phyloP scores from a whole-genome alignment of 2,888 invertebrate species.

The Hypolimnas misippus region DNA sequence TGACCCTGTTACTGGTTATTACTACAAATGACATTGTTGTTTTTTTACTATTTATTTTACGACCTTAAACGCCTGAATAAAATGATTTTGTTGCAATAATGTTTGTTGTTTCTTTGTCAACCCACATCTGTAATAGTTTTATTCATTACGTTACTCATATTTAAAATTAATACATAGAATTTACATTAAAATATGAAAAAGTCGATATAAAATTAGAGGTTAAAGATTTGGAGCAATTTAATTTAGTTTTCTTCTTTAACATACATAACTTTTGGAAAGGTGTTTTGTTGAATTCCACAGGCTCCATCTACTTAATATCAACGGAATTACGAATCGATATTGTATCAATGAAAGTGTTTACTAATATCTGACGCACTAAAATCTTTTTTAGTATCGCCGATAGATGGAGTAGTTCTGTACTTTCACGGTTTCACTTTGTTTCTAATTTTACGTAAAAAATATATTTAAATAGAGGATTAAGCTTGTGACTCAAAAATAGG shows the following conservation, averaged over 20 bases:
- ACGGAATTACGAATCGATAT: constrained; percentile 13
- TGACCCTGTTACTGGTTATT: constrained; percentile 65
- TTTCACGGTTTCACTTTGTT: background rate
- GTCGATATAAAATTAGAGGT: too few species aligned
- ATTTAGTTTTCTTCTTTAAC: too few species aligned
- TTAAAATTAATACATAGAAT: too few species aligned
- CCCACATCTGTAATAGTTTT: too few species aligned
- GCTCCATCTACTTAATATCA: constrained; percentile 23
- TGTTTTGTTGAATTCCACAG: too few species aligned
- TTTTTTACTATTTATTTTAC: constrained; percentile 16
- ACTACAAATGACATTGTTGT: constrained; percentile 53
- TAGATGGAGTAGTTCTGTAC: constrained; percentile 25
- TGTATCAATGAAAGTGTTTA: background rate
- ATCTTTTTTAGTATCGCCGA: background rate
- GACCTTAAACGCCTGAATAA: constrained; percentile 1
- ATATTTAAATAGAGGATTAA: too few species aligned
- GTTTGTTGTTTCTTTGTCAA: background rate
- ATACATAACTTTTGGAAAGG: too few species aligned
- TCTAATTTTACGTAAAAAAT: background rate
- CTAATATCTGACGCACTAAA: background rate
- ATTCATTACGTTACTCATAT: background rate
- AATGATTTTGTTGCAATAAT: constrained; percentile 2
- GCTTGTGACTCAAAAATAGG: too few species aligned
- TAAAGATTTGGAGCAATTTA: too few species aligned
- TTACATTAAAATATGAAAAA: background rate